Evolutionary conservation across 2,113 vertebrate species (phyloP).

Genomic region (Vulpes lagopus): DNA sequence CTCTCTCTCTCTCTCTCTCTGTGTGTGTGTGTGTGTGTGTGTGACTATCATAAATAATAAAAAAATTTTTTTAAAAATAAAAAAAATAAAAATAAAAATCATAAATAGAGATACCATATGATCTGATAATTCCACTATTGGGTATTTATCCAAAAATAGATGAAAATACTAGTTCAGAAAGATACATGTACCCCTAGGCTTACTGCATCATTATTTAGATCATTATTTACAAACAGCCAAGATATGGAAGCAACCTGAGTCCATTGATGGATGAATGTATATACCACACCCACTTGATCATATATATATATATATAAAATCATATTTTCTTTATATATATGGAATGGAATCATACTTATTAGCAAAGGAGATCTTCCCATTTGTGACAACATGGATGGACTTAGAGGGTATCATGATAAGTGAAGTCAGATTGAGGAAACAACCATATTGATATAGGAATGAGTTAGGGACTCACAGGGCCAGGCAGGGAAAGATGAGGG

Average conservation of each 20-base stretch:
- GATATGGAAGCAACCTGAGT: not conserved
- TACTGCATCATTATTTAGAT: not conserved
- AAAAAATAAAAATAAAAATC: not conserved
- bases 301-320: too few relatives aligned
- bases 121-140: not conserved
- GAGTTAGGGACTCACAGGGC: too few relatives aligned
- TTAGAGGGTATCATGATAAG: not conserved
- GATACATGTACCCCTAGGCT: not conserved
- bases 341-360: too few relatives aligned
- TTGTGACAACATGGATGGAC: not conserved
- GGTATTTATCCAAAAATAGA: not conserved
- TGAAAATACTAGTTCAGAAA: not conserved
- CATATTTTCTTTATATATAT: too few relatives aligned
- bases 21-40: too few relatives aligned
- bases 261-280: not conserved
- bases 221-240: not conserved
- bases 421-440: not conserved
- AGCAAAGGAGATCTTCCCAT: not conserved
- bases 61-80: too few relatives aligned
- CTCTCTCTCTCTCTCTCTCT: too few relatives aligned
- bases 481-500: too few relatives aligned
- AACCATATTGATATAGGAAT: too few relatives aligned
- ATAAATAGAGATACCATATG: not conserved
- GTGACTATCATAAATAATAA: too few relatives aligned
- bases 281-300: too few relatives aligned